Base-by-base conservation (phyloP, 2,797 vertebrate species). In the Aselliscus stoliczkanus region DNA sequence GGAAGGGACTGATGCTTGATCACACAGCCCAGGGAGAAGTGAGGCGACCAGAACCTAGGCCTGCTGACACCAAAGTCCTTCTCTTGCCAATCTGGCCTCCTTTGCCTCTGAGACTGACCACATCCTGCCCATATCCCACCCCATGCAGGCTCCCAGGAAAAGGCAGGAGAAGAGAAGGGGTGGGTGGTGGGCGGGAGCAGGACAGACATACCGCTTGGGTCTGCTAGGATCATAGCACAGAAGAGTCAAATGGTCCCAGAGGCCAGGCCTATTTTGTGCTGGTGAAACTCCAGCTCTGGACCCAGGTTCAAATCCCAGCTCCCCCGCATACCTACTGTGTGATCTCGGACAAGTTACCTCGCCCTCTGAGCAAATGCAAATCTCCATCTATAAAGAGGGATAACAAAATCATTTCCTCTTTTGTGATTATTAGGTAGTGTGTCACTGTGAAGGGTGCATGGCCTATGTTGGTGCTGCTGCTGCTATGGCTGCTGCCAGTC, bases 291-390 rank as follows among this genome's bases (percentile, higher is more conserved):
- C 58, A 60, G 15, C 34, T 69, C 39, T 62, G 15, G 47, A 9
- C 56, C 31, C 42, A 67, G 85, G 37, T 58, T 87, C 62, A 52
- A 62, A 82, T n/a, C 56, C 39, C 14, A 72, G 70, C 54, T 88
- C 75, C 58, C 15, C 56, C 70, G 39, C 5, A 7, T 7, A 47
- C 6, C 73, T 79, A 50, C 64, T 56, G 6, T 52, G 58, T 37
- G 25, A 31, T 23, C 60, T 77, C 23, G 14, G 77, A 47, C 27
- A 42, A n/a, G 34, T 75, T 10, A 7, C 31, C 67, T 85, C 75
- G 52, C 50, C 87, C 50, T 86, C 85, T 77, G 69, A 60, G 58
- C 82, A 87, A 54, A 73, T 18, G 11, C 27, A 50, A 60, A 82
- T 21, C 50, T 58, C 44, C n/a, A 34, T 9, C 27, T 42, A 3